phyloP scores from a whole-genome alignment of 92 coral and sea anemone genomes.

The Zoanthus solanderi region DNA sequence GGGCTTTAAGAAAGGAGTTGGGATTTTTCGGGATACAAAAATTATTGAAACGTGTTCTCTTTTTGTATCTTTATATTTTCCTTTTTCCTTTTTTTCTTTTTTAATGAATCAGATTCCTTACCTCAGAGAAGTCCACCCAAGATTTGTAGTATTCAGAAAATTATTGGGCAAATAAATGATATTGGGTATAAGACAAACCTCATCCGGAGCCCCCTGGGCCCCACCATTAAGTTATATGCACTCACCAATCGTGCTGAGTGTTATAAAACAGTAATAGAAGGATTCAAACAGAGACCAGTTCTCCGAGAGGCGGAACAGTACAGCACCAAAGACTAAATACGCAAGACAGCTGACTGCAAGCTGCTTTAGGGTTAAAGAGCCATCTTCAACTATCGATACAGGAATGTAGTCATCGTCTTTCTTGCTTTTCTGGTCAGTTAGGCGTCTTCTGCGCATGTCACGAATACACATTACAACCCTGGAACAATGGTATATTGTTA shows the following conservation, averaged over 20 bases:
- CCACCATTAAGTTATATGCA: background rate
- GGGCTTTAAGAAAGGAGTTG: too few relatives aligned
- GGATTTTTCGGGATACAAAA: too few relatives aligned
- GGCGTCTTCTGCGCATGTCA: slow-evolving; percentile 58
- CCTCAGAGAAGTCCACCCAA: too few relatives aligned
- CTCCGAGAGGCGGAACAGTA: slow-evolving; percentile 75
- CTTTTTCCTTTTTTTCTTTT: too few relatives aligned
- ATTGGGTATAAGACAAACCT: too few relatives aligned
- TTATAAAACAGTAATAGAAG: slow-evolving; percentile 81
- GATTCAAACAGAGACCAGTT: slow-evolving; percentile 83
- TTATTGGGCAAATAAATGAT: too few relatives aligned
- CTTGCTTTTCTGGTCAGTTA: slow-evolving; percentile 49
- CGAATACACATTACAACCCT: slow-evolving; percentile 57
- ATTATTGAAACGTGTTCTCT: too few relatives aligned
- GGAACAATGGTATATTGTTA: slow-evolving; percentile 16
- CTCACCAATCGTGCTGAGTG: slow-evolving; percentile 83
- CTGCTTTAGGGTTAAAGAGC: slow-evolving; percentile 49
- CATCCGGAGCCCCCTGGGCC: background rate
- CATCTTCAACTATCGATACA: slow-evolving; percentile 22
- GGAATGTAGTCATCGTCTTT: slow-evolving; percentile 63
- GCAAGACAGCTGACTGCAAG: slow-evolving; percentile 46
- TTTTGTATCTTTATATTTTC: too few relatives aligned
- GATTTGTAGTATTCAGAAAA: too few relatives aligned
- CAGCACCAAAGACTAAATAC: slow-evolving; percentile 70
- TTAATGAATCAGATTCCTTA: too few relatives aligned